Conservation (phyloP, 2,797 vertebrate species). For the Siniperca undulata region DNA sequence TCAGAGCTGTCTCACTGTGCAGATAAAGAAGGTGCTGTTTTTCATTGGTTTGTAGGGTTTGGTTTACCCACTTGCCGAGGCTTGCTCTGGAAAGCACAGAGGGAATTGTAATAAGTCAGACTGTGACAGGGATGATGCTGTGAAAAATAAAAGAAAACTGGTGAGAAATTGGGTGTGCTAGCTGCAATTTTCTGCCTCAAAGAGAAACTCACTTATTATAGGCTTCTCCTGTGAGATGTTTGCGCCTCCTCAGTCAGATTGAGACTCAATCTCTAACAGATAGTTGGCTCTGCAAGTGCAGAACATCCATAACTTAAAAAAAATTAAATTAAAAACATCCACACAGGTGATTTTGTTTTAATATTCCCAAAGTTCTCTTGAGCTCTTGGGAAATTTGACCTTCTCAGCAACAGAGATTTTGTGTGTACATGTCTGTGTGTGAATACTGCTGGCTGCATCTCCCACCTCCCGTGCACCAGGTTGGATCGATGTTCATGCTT, state of each 20-base stretch:
- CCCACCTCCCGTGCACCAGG: slow-evolving; percentile 25
- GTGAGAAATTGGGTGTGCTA: slow-evolving; percentile 55
- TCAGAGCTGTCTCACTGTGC: slow-evolving; percentile 48
- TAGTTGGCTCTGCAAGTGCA: slow-evolving; percentile 34
- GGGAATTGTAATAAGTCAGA: slow-evolving; percentile 52
- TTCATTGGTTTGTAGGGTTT: slow-evolving; percentile 38
- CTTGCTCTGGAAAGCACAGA: slow-evolving; percentile 42
- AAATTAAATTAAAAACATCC: slow-evolving; percentile 2
- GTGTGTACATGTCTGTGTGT: not conserved
- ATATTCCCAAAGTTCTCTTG: slow-evolving; percentile 21
- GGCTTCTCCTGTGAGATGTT: slow-evolving; percentile 42
- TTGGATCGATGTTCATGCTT: slow-evolving; percentile 48
- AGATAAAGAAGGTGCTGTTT: slow-evolving; percentile 37
- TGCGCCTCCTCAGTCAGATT: slow-evolving; percentile 29
- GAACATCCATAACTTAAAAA: not conserved
- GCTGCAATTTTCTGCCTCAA: slow-evolving; percentile 61
- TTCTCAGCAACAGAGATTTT: not conserved
- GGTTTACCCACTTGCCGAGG: slow-evolving; percentile 33
- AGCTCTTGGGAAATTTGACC: slow-evolving; percentile 10
- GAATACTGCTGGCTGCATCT: not conserved
- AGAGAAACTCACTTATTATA: slow-evolving; percentile 55
- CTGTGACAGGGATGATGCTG: slow-evolving; percentile 50
- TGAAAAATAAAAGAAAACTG: slow-evolving; percentile 51
- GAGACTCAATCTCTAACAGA: slow-evolving; percentile 24
- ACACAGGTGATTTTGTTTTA: slow-evolving; percentile 11